These are phyloP conservation scores for Corydoras sp. DNA, from an alignment of 2,113 vertebrate species.

Conservation along the genomic window DNA sequence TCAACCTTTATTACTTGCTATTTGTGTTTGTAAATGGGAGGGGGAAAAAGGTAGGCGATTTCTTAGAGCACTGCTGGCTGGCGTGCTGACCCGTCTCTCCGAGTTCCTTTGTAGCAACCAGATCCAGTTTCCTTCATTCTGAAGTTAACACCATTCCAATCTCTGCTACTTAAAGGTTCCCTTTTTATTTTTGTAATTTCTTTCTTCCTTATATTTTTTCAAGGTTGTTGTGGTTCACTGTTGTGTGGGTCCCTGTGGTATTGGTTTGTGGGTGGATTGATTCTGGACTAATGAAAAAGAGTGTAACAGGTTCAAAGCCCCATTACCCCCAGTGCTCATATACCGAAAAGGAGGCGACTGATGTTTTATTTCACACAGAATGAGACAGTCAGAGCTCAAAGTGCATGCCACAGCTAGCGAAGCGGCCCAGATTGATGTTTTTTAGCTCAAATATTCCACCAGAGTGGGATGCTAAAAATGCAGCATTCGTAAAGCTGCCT, in stretches of 20 bases:
- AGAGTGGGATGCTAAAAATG: conserved; percentile 19
- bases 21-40: conserved; percentile 6
- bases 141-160: conserved; percentile 3
- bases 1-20: background rate
- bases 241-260: conserved; percentile 13
- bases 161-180: conserved; percentile 12
- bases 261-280: conserved; percentile 40
- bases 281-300: conserved; percentile 48
- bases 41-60: conserved; percentile 13
- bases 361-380: conserved; percentile 52
- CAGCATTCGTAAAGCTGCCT: conserved; percentile 25
- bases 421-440: conserved; percentile 9
- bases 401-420: conserved; percentile 19
- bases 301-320: conserved; percentile 47
- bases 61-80: conserved; percentile 22
- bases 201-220: conserved; percentile 1
- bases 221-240: conserved; percentile 18
- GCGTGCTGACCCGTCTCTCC: conserved; percentile 16
- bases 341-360: conserved; percentile 45
- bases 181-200: conserved; percentile 2
- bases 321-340: conserved; percentile 19
- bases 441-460: conserved; percentile 15
- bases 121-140: background rate
- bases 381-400: conserved; percentile 21
- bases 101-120: background rate